Base-by-base conservation (phyloP, 2,888 invertebrate genomes). In the Limnephilus auricula region DNA sequence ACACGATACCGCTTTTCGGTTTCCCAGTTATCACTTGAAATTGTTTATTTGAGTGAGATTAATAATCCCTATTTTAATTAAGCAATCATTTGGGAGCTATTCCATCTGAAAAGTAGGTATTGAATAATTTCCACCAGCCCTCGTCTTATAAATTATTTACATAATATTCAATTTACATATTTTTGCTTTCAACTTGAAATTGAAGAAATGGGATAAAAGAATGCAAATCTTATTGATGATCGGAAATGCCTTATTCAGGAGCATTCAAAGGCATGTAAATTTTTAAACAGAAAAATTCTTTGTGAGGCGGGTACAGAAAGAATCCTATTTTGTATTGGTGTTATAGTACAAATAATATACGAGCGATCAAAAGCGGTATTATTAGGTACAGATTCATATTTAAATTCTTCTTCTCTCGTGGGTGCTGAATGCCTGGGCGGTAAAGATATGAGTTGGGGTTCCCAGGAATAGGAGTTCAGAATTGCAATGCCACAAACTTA, bases 111-210 rank as follows among this genome's bases (percentile, higher is more conserved):
- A 18, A 32, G 80, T 40, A 40, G 40, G 40, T 32, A 32, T 80
- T 80, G 80, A 80, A 65, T 65, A 65, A 80, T 32, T 80, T 80
- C 3, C 80, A 2, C 32, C 80, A 32, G 10, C 80, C 31, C 80
- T 12, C 80, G 13, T 80, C 80, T 31, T 32, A 32, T 32, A 80
- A 80, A 80, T 80, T 80, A 80, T 80, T 80, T 80, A 80, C 80
- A 80, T 80, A 65, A 65, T 65, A 80, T 80, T 80, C 80, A 32
- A 32, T 80, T 80, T 80, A 80, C 80, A 80, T 80, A 80, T 80
- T 80, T 80, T 80, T 80, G 31, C 80, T 80, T 80, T 80, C 80
- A 80, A 80, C 80, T 32, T 80, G 80, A 80, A 80, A 80, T 80
- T 80, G 80, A 80, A 80, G 80, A 80, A 80, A 80, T 80, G 80